Evolutionary conservation across 2,797 vertebrate genomes (phyloP), one percentile per base, ranked within the genome.

Genomic region (Malurus splendens): DNA sequence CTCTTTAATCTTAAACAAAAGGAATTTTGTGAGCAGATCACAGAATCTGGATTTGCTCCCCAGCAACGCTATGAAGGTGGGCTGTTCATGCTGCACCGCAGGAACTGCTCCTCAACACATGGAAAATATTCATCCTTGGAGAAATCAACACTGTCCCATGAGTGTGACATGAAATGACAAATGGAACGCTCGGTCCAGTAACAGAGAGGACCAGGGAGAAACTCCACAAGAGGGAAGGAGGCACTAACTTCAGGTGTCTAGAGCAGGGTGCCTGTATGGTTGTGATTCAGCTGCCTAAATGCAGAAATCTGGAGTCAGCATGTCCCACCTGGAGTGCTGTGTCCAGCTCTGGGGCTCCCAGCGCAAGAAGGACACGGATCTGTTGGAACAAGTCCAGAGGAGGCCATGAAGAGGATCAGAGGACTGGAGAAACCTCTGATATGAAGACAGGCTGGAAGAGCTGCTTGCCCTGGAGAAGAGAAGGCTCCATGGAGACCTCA

Each of bases 171-270:
- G 3, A 44, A 86, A 39, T 27, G 17, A 19, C 8, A 86, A 62
- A 67, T 2, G 0, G 8, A 75, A 28, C 0, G 0, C 4, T n/a
- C 12, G 52, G 27, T 17, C 44, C 50, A 50, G 18, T 45, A 50
- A 57, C 8, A 56, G 24, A 55, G 10, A 66, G 8, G 76, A 17
- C 5, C 16, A 66, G 27, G 10, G 56, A 60, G 33, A 74, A 67
- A 36, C 9, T 28, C 28, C 38, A 32, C 1, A 1, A 22, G 24
- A 75, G 30, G 18, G 11, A 81, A 72, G 30, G 15, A 84, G 16
- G 42, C 4, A 45, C 12, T 16, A 22, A 17, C 4, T 72, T 25
- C 30, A 52, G 33, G 9, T 30, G 18, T 47, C 10, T 73, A 28
- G 64, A 45, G 39, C 15, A 62, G 73, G 27, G 32, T 27, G 14